Evolutionary conservation across 2,113 vertebrate species (phyloP).

Genomic region (Dissostichus mawsoni): DNA sequence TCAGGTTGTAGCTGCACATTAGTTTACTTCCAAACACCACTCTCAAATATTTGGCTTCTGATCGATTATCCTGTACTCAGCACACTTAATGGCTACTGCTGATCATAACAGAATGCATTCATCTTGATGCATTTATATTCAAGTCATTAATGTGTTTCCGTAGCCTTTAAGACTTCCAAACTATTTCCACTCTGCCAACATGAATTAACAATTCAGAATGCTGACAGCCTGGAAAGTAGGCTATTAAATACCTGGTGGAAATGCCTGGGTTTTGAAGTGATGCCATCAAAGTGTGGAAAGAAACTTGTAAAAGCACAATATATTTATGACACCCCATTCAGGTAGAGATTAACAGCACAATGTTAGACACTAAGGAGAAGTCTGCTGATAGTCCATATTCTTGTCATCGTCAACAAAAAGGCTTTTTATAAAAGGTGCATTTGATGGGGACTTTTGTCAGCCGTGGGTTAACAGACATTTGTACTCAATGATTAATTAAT

Average conservation of each 20-base stretch:
- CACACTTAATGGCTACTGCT: conserved; percentile 3
- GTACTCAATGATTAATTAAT: not conserved
- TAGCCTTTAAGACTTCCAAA: conserved; percentile 11
- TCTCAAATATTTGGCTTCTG: not conserved
- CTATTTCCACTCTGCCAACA: conserved; percentile 18
- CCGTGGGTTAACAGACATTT: not conserved
- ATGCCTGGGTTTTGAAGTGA: conserved; percentile 6
- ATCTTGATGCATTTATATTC: conserved; percentile 7
- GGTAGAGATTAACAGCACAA: not conserved
- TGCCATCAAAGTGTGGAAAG: conserved; percentile 3
- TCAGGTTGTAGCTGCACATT: not conserved
- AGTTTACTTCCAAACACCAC: conserved; percentile 1
- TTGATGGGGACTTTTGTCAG: not conserved
- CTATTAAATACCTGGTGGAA: conserved; percentile 22
- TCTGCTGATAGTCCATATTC: not conserved
- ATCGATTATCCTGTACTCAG: not conserved
- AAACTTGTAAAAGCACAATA: conserved; percentile 9
- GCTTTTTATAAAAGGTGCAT: not conserved
- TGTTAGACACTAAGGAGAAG: not conserved
- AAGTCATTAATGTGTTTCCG: conserved; percentile 21
- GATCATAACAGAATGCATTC: conserved; percentile 28
- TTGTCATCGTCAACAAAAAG: not conserved
- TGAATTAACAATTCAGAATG: conserved; percentile 22
- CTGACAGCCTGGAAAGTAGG: conserved; percentile 38
- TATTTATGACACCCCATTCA: not conserved